Percentiles rank a stretch among this genome's conserved stretches.
phyloP scores from a whole-genome alignment of 2,888 invertebrate species.

The Andrena hattorfiana region DNA sequence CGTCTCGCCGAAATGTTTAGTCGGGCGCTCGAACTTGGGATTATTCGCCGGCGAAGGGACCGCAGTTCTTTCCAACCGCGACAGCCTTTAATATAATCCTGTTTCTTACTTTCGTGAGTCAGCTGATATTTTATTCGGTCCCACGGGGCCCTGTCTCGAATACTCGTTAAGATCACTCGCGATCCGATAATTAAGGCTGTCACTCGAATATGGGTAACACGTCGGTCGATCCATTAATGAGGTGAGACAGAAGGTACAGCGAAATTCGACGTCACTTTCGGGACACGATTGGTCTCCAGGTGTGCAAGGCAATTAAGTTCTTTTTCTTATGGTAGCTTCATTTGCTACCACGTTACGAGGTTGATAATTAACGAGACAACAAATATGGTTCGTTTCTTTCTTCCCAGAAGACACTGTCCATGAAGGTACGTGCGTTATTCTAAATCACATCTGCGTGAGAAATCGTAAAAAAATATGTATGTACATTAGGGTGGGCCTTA shows the following conservation, averaged over 20 bases:
- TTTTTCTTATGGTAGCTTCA: conserved; percentile 29
- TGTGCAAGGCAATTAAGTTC: conserved; percentile 51
- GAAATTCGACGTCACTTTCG: conserved; percentile 33
- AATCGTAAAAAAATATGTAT: too few relatives aligned
- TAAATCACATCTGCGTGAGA: conserved; percentile 4
- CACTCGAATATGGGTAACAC: conserved; percentile 11
- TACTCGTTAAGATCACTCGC: conserved; percentile 14
- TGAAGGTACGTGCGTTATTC: conserved; percentile 12
- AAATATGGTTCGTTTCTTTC: conserved; percentile 60
- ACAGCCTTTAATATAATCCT: conserved; percentile 5
- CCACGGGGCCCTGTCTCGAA: not conserved
- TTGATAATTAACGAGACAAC: conserved; percentile 60
- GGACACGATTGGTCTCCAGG: not conserved
- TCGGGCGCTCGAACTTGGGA: not conserved
- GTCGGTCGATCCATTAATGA: conserved; percentile 35
- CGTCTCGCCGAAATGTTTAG: not conserved
- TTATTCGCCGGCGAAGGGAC: conserved; percentile 16
- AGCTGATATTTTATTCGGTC: conserved; percentile 6
- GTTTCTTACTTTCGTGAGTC: conserved; percentile 12
- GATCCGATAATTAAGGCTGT: conserved; percentile 24
- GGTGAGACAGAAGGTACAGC: conserved; percentile 24
- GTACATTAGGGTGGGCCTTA: too few relatives aligned
- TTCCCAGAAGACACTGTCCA: conserved; percentile 12
- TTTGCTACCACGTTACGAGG: conserved; percentile 48
- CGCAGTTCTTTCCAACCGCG: not conserved